Base-by-base conservation (phyloP, 2,888 invertebrate genomes). In the Cyclophora albipunctata region DNA sequence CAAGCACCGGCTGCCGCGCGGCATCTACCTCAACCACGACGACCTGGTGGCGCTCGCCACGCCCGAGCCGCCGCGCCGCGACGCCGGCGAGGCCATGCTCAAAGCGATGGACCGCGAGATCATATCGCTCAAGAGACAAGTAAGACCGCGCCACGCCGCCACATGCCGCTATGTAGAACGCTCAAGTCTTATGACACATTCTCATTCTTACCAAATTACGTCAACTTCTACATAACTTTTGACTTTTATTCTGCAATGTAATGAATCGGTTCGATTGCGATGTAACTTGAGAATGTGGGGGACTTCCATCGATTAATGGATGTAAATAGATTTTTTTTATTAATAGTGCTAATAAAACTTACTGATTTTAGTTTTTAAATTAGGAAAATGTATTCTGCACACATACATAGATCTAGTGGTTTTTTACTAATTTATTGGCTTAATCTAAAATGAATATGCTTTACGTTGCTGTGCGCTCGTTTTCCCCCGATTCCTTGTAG, bases 1-100 rank as follows among this genome's bases (percentile, higher is more conserved):
- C 88, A 93, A 93, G 87, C 94, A 97, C 76, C 95, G 96, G 81
- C 95, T 98, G 71, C 98, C 98, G 57, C 94, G 95, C 72, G 98
- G 98, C 86, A 97, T 98, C 94, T 96, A 96, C 91, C 95, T 98
- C 90, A 97, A 97, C 91, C 96, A 97, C 88, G 98, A 98, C 86
- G 98, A 98, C 91, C 92, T 98, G 82, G 94, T 96, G 66, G 93
- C 78, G 59, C 71, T 90, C 87, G 72, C 90, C 81, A 71, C 85
- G 74, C 64, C 78, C 57, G 70, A 7, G 33, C 43, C 43, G 20
- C 20, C 43, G 4, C 20, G 20, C 5, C 43, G 83, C 78, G 91
- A 91, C 74, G 93, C 93, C 79, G 94, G 94, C 67, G 95, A 96
- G 67, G 92, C 93, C 75, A 93, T 97, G 88, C 93, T 98, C 73